phyloP scores from a whole-genome alignment of 1,140 invertebrate genomes.

The Macrosteles quadrilineatus region DNA sequence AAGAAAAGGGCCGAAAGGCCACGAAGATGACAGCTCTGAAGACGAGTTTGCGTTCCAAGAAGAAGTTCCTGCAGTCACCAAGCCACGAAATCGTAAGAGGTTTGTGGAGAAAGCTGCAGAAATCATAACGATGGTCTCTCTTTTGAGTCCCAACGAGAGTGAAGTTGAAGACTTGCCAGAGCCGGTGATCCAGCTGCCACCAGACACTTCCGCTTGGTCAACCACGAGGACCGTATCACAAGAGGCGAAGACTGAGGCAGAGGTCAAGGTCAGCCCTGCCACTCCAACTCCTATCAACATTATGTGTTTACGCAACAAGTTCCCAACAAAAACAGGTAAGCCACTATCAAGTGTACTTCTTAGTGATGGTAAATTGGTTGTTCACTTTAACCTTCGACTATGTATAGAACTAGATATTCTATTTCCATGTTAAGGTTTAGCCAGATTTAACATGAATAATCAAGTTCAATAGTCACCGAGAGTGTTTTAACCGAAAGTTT shows the following conservation, averaged over 20 bases:
- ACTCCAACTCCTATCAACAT: background rate
- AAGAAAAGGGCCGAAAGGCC: conserved; percentile 21
- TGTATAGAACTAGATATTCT: too few relatives aligned
- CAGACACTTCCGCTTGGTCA: background rate
- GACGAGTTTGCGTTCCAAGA: background rate
- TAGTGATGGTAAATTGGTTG: too few relatives aligned
- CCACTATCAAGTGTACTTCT: too few relatives aligned
- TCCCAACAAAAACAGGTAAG: conserved; percentile 5
- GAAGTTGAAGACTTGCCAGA: conserved; percentile 16
- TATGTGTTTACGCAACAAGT: background rate
- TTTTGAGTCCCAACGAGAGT: conserved; percentile 33
- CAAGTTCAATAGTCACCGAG: too few relatives aligned
- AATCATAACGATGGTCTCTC: conserved; percentile 36
- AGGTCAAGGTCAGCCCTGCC: background rate
- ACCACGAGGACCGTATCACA: background rate
- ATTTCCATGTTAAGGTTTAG: too few relatives aligned
- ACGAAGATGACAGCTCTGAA: conserved; percentile 22
- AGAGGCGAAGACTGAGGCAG: background rate
- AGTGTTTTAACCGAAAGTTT: too few relatives aligned
- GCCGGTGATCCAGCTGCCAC: conserved; percentile 12
- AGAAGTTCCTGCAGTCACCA: background rate
- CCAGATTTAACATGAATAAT: too few relatives aligned
- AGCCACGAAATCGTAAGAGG: background rate
- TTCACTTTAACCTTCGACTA: too few relatives aligned
- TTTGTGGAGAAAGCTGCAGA: conserved; percentile 7